These are phyloP conservation scores for Drosophila melanogaster DNA, from an alignment of 1,140 invertebrate genomes.

Conservation along the genomic window Release_6_plus_ISO1_MT NT_033779.5:430501-431000, in stretches of 20 bases:
- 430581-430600: conserved; percentile 30
- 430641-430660: conserved; percentile 16
- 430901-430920: not conserved
- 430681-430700: conserved; percentile 2
- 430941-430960: conserved; percentile 77
- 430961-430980: conserved; percentile 47
- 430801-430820: no score
- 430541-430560: conserved; percentile 84
- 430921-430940: conserved; percentile 23
- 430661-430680: conserved; percentile 40
- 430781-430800: no score
- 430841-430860: no score
- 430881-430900: not conserved
- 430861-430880: not conserved
- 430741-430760: not conserved
- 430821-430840: no score
- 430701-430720: conserved; percentile 18
- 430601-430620: conserved; percentile 2
- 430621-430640: not conserved
- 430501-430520: conserved; percentile 84
- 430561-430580: conserved; percentile 59
- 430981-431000: conserved; percentile 60
- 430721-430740: conserved; percentile 1
- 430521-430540: conserved; percentile 83
- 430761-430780: not conserved